Conservation (phyloP, 2,888 invertebrate genomes). For the Nomada fabriciana region DNA sequence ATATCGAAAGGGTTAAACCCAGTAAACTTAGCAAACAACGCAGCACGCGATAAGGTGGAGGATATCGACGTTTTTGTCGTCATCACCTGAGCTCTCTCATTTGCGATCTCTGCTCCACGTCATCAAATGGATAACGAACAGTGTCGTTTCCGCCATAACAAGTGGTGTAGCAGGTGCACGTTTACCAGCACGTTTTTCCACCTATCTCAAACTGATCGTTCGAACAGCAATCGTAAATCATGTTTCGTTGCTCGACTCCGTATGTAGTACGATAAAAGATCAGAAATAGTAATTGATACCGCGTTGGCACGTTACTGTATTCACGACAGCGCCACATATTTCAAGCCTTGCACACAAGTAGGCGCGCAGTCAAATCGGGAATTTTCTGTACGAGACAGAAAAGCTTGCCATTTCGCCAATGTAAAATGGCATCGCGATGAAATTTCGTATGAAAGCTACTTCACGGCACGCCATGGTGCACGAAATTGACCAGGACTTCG, state of each 20-base stretch:
- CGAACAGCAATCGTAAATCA: conserved; percentile 56
- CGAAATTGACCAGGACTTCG: conserved; percentile 13
- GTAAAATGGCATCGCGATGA: conserved; percentile 1
- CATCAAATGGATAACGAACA: conserved; percentile 55
- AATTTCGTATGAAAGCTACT: conserved; percentile 9
- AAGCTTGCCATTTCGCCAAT: conserved; percentile 21
- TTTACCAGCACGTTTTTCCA: conserved; percentile 36
- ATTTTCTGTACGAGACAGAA: not conserved
- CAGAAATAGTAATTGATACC: conserved; percentile 59
- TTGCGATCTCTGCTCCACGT: conserved; percentile 38
- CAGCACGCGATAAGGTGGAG: conserved; percentile 26
- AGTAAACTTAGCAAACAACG: conserved; percentile 8
- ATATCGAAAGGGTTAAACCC: not conserved
- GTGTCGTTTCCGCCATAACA: conserved; percentile 41
- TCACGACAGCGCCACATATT: conserved; percentile 29
- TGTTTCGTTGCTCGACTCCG: conserved; percentile 19
- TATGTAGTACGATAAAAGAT: conserved; percentile 46
- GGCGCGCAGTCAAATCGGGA: not conserved
- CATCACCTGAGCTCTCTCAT: conserved; percentile 64
- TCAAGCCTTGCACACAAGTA: conserved; percentile 14
- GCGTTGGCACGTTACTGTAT: conserved; percentile 26
- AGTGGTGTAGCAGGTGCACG: conserved; percentile 58
- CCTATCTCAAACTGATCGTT: conserved; percentile 27
- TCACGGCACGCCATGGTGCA: not conserved
- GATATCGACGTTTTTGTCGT: conserved; percentile 61